A percentile compares a stretch with the other conserved stretches of the same genome.
Conservation (phyloP, 2,113 vertebrate genomes). For the Erythrolamprus reginae region DNA sequence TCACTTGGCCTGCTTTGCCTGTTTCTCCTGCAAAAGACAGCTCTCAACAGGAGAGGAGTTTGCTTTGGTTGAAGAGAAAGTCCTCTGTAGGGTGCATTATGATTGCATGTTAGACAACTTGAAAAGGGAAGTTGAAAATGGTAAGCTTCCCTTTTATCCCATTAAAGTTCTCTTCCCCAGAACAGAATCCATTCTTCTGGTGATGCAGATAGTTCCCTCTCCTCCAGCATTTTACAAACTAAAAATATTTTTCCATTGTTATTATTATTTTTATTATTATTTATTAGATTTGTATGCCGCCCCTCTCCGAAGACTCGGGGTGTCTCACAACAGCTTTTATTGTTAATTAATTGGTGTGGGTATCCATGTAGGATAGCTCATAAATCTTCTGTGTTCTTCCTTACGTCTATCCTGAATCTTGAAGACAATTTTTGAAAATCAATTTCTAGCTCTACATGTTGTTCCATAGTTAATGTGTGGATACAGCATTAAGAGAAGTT, state of each 20-base stretch:
- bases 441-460: background rate
- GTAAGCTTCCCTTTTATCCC: conserved; percentile 59
- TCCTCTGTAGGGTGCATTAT: conserved; percentile 93
- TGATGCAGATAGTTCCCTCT: background rate
- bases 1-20: conserved; percentile 94
- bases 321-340: no score
- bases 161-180: background rate
- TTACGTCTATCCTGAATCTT: background rate
- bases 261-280: no score
- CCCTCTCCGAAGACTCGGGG: no score
- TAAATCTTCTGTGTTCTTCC: background rate
- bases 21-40: conserved; percentile 97
- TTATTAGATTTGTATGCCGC: no score
- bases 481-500: background rate
- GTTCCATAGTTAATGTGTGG: background rate
- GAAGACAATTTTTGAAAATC: background rate
- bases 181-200: background rate
- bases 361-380: background rate
- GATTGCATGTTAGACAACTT: conserved; percentile 98
- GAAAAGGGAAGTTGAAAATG: conserved; percentile 93
- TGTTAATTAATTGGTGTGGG: background rate
- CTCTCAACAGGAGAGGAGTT: conserved; percentile 98
- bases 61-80: conserved; percentile 93
- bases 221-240: background rate
- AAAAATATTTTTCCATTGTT: background rate